phyloP scores from a whole-genome alignment of 2,113 vertebrate genomes.

The Apodemus sylvaticus region DNA sequence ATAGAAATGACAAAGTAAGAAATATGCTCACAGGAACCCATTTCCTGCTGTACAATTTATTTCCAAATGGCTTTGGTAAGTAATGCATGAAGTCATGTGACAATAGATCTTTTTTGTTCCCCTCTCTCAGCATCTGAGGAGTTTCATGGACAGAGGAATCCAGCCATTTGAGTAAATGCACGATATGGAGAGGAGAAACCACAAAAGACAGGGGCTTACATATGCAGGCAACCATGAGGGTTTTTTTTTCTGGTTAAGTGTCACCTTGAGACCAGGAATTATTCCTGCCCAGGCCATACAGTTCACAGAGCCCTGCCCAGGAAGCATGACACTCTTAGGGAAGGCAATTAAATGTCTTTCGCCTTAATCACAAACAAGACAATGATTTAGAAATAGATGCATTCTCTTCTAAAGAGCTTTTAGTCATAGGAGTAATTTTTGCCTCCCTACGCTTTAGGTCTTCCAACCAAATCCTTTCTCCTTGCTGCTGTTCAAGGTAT shows the following conservation, averaged over 20 bases:
- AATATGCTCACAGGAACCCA: constrained; percentile 73
- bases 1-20: constrained; percentile 77
- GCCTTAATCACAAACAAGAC: constrained; percentile 69
- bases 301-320: constrained; percentile 67
- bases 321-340: constrained; percentile 61
- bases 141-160: constrained; percentile 74
- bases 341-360: constrained; percentile 76
- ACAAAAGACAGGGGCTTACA: constrained; percentile 61
- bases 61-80: constrained; percentile 74
- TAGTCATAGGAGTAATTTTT: constrained; percentile 65
- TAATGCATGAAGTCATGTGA: constrained; percentile 49
- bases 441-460: constrained; percentile 10
- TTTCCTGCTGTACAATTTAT: constrained; percentile 79
- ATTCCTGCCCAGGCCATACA: constrained; percentile 67
- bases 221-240: constrained; percentile 75
- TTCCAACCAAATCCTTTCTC: constrained; percentile 42
- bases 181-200: constrained; percentile 65
- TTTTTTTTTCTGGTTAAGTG: constrained; percentile 58
- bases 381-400: constrained; percentile 67
- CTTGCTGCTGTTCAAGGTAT: constrained; percentile 68
- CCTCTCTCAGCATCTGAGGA: constrained; percentile 57
- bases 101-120: constrained; percentile 70
- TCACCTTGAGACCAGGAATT: constrained; percentile 79
- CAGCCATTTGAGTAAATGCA: constrained; percentile 66
- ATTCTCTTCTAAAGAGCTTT: constrained; percentile 78